Evolutionary conservation across 2,888 invertebrate genomes (phyloP), one percentile per base, ranked within the genome.

Genomic region (Trissolcus japonicus): DNA sequence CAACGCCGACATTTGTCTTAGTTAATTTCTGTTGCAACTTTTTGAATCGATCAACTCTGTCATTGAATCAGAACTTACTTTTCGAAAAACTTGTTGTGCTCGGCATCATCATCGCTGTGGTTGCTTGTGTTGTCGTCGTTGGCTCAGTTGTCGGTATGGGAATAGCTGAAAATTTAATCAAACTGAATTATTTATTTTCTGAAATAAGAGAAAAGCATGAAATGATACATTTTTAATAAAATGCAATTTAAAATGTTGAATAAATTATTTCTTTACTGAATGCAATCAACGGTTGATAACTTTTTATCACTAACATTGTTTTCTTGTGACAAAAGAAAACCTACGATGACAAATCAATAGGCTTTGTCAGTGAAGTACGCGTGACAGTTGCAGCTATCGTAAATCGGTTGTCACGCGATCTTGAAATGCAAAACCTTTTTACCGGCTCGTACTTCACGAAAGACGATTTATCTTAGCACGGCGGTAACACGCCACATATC

Each of bases 101-200:
- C 43, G 13, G 63, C 17, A 78, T 80, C 56, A 81, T 80, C 21
- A 78, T 80, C 11, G 81, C 79, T n/a, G 59, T 81, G 67, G 25
- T 71, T 40, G 60, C 48, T 17, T 80, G 79, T 2, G 82, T 83
- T 11, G 85, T 77, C 3, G 78, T 81, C 35, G 74, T 81, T 6
- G 81, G 75, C 48, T 80, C 73, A 9, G 88, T 88, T 41, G 88
- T 88, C 11, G 88, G 83, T 13, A 84, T 83, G 16, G 82, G 83
- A 59, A 86, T 85, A 54, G 85, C 88, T 88, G 80, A 11, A 80
- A 85, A 71, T 21, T 55, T 72, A 13, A 56, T 56, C 21, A 16
- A 6, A 11, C 14, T 48, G 14, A n/a, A 13, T 60, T 51, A 25
- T 41, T 41, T 14, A 14, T 21, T 46, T 63, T 71, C 46, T 62